Conservation (phyloP, 2,888 invertebrate genomes). For the Crematogaster levior region DNA sequence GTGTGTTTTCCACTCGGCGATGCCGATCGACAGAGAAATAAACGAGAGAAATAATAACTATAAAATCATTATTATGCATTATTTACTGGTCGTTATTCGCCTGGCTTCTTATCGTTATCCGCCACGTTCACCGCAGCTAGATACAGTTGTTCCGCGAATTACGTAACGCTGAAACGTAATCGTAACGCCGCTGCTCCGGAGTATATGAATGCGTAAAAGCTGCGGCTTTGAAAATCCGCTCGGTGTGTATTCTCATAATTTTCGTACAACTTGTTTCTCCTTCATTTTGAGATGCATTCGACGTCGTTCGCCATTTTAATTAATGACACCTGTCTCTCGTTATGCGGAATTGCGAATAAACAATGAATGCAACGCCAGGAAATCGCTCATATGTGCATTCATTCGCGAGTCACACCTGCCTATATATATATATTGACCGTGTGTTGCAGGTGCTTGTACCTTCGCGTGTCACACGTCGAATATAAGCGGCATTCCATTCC, state of each 20-base stretch:
- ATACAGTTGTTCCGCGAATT: conserved; percentile 17
- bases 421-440: conserved; percentile 48
- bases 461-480: conserved; percentile 59
- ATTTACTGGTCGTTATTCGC: not conserved
- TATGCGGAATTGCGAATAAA: conserved; percentile 29
- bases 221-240: not conserved
- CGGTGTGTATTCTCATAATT: not conserved
- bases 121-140: not conserved
- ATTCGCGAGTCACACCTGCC: conserved; percentile 62
- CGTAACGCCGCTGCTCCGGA: not conserved
- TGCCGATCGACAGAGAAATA: not conserved
- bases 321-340: not conserved
- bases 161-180: conserved; percentile 4
- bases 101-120: not conserved
- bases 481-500: conserved; percentile 57
- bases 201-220: not conserved
- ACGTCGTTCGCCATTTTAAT: conserved; percentile 5
- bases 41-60: not conserved
- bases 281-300: not conserved
- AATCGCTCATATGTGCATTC: conserved; percentile 28
- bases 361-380: not conserved
- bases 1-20: not conserved
- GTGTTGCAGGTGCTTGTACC: conserved; percentile 63
- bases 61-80: not conserved
- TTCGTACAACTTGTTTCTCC: not conserved